Percentiles rank a stretch among this genome's conserved stretches.
phyloP scores from a whole-genome alignment of 2,113 vertebrate species.

The Peromyscus californicus region DNA sequence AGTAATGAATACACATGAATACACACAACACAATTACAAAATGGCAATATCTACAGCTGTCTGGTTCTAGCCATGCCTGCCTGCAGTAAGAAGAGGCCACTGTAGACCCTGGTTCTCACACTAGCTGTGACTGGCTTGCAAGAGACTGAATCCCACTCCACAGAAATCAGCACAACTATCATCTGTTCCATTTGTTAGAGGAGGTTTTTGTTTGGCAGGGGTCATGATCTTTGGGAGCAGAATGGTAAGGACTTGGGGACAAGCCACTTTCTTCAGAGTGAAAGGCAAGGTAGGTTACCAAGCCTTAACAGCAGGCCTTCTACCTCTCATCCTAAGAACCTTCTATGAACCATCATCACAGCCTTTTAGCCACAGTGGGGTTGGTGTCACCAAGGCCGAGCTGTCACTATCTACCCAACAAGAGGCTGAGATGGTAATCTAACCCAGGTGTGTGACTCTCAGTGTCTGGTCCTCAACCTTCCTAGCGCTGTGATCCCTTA shows the following conservation, averaged over 20 bases:
- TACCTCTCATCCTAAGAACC: not conserved
- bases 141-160: not conserved
- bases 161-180: not conserved
- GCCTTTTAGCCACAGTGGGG: too few species aligned
- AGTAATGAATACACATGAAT: not conserved
- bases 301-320: not conserved
- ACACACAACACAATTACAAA: not conserved
- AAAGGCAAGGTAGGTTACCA: not conserved
- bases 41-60: not conserved
- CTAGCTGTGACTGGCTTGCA: not conserved
- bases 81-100: not conserved
- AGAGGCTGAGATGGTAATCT: not conserved
- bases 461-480: not conserved
- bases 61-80: too few species aligned
- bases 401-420: not conserved
- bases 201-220: not conserved
- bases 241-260: not conserved
- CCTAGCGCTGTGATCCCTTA: not conserved
- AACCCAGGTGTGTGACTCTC: not conserved
- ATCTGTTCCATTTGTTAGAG: not conserved
- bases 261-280: not conserved
- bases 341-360: not conserved
- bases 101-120: not conserved
- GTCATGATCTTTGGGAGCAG: not conserved
- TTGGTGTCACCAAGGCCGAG: not conserved